Evolutionary conservation across 1,140 invertebrate genomes (phyloP), one percentile per base, ranked within the genome.

Genomic region (Neodiprion lecontei): DNA sequence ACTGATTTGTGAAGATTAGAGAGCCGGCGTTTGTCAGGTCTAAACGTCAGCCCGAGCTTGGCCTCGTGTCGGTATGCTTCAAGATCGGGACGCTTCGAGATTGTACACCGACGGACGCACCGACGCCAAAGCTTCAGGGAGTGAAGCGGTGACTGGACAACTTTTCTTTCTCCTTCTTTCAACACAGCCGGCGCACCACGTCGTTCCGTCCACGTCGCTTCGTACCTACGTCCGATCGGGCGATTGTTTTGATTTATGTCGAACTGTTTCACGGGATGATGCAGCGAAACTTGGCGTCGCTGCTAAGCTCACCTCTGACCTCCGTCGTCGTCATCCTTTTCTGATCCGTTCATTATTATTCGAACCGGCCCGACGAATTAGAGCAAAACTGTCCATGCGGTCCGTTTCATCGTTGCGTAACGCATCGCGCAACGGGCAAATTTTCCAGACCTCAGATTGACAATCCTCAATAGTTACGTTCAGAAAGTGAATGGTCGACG

Each of bases 171-270:
- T 40, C 28, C 12, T 65, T 65, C 61, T 65, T 65, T 65, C 61
- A 65, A 65, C 61, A 65, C 61, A 65, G 61, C 12, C 28, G 28
- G 28, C 28, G 28, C 28, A 40, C 28, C 12, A 7, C 61, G 61
- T 17, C 61, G 61, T 14, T 65, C 61, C 2, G 61, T 17, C 12
- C 61, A 14, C 61, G 17, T 65, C 61, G 12, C 61, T 14, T 65
- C 61, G 12, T 14, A 21, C 12, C 61, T 65, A 14, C 12, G 17
- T 14, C 61, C 61, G 61, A 65, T 65, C 61, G 61, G 17, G 17
- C 61, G 61, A 65, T 65, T 65, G 61, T 65, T 65, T 65, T 65
- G 61, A 65, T 65, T 65, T 65, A 65, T 65, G 61, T 65, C 61
- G 61, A 65, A 65, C 61, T 65, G 61, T 65, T 65, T 65, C 61